These are phyloP conservation scores for Steinernema feltiae DNA, from an alignment of 1,140 invertebrate species.

Conservation along the genomic window DNA sequence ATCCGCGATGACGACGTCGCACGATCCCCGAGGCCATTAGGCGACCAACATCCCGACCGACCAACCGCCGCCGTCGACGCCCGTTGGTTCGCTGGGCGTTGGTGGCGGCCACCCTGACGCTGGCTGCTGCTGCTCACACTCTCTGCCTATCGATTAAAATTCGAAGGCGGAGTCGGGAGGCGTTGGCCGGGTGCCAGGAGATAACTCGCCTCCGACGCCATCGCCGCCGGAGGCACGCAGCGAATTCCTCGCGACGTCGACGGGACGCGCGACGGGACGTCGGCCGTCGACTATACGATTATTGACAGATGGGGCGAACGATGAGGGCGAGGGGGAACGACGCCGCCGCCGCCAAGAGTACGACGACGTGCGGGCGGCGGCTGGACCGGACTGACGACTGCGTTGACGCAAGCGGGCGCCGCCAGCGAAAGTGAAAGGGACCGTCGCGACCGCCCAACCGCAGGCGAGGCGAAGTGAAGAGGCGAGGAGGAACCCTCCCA, in stretches of 20 bases:
- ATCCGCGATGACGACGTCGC: background rate
- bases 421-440: background rate
- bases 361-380: background rate
- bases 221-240: background rate
- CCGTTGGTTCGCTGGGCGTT: background rate
- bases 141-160: background rate
- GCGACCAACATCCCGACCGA: background rate
- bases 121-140: background rate
- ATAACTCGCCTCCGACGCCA: background rate
- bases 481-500: background rate
- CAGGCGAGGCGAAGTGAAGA: background rate
- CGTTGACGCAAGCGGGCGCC: background rate
- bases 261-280: conserved; percentile 1
- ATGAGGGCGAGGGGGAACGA: background rate
- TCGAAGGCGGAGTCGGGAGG: background rate
- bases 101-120: conserved; percentile 1
- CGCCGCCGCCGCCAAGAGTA: background rate
- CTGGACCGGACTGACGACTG: background rate
- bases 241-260: background rate
- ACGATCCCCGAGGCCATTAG: conserved; percentile 12
- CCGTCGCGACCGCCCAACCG: background rate
- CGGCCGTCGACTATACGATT: background rate
- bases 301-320: conserved; percentile 5
- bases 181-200: background rate
- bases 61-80: background rate